Conservation (phyloP, 2,888 invertebrate genomes). For the Ectemnius continuus region DNA sequence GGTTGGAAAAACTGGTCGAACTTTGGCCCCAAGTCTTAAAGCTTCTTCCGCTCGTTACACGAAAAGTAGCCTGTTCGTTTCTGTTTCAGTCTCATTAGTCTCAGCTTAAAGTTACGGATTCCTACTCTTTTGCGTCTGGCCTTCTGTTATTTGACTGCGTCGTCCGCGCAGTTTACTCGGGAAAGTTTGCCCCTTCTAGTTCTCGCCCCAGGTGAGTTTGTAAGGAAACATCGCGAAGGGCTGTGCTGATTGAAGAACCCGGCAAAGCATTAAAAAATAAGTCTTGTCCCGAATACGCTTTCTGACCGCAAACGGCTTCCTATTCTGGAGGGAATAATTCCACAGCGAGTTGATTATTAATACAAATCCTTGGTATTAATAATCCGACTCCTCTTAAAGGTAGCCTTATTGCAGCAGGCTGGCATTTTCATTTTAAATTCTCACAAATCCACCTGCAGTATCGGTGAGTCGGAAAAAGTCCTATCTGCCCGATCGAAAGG, state of each 20-base stretch:
- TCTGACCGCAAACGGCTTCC: too few species aligned
- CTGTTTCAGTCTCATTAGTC: conserved; percentile 69
- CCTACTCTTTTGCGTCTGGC: conserved; percentile 59
- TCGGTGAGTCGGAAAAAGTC: conserved; percentile 53
- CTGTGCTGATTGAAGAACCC: too few species aligned
- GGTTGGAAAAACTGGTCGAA: conserved; percentile 61
- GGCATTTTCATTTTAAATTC: conserved; percentile 31
- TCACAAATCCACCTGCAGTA: conserved; percentile 22
- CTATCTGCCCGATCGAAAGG: conserved; percentile 59
- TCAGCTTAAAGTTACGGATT: conserved; percentile 72
- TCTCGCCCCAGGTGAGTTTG: too few species aligned
- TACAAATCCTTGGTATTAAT: too few species aligned
- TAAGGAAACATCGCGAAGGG: too few species aligned
- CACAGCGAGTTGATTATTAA: too few species aligned
- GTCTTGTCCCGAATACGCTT: too few species aligned
- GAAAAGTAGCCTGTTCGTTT: conserved; percentile 30
- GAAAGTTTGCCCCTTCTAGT: conserved; percentile 38
- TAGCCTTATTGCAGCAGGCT: background rate
- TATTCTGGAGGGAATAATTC: background rate
- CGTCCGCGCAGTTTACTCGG: conserved; percentile 35
- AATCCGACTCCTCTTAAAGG: too few species aligned
- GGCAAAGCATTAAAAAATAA: too few species aligned
- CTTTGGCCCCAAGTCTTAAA: conserved; percentile 71
- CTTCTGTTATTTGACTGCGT: conserved; percentile 56
- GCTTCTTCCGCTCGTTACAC: conserved; percentile 71